Evolutionary conservation across 1,140 invertebrate genomes (phyloP).

Genomic region (Venturia canescens): DNA sequence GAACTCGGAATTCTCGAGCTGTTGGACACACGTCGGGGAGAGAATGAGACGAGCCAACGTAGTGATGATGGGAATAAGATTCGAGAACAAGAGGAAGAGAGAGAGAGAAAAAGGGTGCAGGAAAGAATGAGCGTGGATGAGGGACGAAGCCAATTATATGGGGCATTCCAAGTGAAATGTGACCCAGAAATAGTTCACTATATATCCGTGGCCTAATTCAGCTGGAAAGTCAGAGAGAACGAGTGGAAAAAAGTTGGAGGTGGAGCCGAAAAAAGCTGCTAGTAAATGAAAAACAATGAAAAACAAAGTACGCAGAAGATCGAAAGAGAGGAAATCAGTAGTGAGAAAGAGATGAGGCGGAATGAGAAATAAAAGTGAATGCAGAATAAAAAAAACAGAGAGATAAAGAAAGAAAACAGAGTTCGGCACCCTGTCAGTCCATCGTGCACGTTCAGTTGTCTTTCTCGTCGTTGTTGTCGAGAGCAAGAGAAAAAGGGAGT

Average conservation of each 20-base stretch:
- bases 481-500: slow-evolving; percentile 29
- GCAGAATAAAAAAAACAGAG: neutral
- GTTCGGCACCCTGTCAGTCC: slow-evolving; percentile 39
- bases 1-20: slow-evolving; percentile 3
- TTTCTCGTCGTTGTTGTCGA: slow-evolving; percentile 10
- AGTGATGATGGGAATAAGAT: slow-evolving; percentile 10
- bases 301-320: neutral
- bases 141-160: slow-evolving; percentile 1
- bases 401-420: slow-evolving; percentile 28
- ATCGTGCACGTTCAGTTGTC: slow-evolving; percentile 21
- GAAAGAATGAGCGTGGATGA: neutral
- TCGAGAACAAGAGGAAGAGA: neutral
- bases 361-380: neutral
- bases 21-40: neutral
- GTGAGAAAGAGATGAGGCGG: neutral
- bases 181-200: neutral
- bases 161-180: neutral
- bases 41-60: slow-evolving; percentile 6
- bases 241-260: too few relatives aligned
- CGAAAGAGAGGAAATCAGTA: neutral
- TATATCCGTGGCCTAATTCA: too few relatives aligned
- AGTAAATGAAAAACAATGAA: neutral
- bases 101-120: neutral
- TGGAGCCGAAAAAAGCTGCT: too few relatives aligned
- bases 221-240: too few relatives aligned